phyloP scores from a whole-genome alignment of 2,888 invertebrate species.

The Neocrepidodera transversa region DNA sequence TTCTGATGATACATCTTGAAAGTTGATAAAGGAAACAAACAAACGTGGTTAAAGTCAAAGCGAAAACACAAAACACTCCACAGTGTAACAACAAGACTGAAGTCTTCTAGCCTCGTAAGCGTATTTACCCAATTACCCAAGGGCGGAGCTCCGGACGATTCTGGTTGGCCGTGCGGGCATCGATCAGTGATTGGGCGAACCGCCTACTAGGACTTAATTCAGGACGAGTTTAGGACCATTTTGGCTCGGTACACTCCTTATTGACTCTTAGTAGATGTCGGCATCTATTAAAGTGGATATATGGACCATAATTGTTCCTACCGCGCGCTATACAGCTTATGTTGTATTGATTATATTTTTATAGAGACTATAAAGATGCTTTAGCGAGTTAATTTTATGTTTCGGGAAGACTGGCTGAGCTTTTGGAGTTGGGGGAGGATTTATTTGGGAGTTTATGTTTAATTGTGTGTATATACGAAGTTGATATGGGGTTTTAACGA shows the following conservation, averaged over 20 bases:
- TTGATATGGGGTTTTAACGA: conserved; percentile 19
- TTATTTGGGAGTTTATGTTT: conserved; percentile 16
- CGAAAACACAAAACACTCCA: too few relatives aligned
- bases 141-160: conserved; percentile 44
- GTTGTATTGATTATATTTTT: conserved; percentile 58
- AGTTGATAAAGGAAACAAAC: too few relatives aligned
- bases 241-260: conserved; percentile 52
- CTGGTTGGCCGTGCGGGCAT: conserved; percentile 55
- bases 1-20: conserved; percentile 53
- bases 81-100: too few relatives aligned
- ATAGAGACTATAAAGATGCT: conserved; percentile 54
- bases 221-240: conserved; percentile 42
- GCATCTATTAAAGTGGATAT: conserved; percentile 55
- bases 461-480: conserved; percentile 21
- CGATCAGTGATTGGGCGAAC: conserved; percentile 55
- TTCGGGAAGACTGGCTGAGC: conserved; percentile 18
- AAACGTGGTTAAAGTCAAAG: conserved; percentile 7
- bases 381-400: conserved; percentile 51
- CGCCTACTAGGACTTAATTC: conserved; percentile 45
- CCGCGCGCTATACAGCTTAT: conserved; percentile 51
- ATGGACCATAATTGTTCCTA: conserved; percentile 47
- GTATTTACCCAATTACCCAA: conserved; percentile 33
- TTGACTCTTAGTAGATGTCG: conserved; percentile 58
- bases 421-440: background rate
- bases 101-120: too few relatives aligned